These are phyloP conservation scores for Solenopsis invicta DNA, from an alignment of 1,140 invertebrate genomes.

Conservation along the genomic window DNA sequence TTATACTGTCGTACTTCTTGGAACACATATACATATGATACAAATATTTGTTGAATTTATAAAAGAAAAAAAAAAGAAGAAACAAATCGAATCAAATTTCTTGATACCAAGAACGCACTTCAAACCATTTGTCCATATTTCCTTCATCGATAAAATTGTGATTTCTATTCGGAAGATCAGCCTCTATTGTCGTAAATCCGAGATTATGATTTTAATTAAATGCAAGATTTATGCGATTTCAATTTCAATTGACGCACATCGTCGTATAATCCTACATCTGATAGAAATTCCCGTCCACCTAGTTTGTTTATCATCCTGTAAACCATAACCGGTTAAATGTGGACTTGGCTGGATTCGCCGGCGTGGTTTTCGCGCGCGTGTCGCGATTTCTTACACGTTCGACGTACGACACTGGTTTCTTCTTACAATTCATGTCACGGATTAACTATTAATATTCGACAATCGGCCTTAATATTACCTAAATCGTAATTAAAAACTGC, in stretches of 20 bases:
- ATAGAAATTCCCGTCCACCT: slow-evolving; percentile 42
- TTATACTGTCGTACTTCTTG: too few species aligned
- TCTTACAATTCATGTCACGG: neutral
- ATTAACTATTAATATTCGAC: neutral
- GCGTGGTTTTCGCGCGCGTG: slow-evolving; percentile 39
- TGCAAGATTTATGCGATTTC: neutral
- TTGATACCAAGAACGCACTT: neutral
- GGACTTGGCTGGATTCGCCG: slow-evolving; percentile 37
- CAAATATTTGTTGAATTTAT: neutral
- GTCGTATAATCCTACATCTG: neutral
- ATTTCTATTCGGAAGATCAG: neutral
- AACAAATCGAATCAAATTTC: neutral
- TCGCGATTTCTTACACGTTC: slow-evolving; percentile 21
- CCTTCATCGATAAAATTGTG: neutral
- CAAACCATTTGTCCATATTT: neutral
- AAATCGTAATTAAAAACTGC: neutral
- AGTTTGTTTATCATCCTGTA: slow-evolving; percentile 62
- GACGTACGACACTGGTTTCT: neutral
- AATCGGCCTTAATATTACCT: neutral
- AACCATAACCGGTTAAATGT: slow-evolving; percentile 73
- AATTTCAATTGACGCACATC: slow-evolving; percentile 11
- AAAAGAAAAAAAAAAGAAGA: neutral
- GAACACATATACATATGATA: too few species aligned
- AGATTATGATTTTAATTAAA: slow-evolving; percentile 19
- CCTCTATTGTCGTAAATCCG: neutral